These are phyloP conservation scores for Flexamia atlantica DNA, from an alignment of 2,888 invertebrate genomes.

Conservation along the genomic window DNA sequence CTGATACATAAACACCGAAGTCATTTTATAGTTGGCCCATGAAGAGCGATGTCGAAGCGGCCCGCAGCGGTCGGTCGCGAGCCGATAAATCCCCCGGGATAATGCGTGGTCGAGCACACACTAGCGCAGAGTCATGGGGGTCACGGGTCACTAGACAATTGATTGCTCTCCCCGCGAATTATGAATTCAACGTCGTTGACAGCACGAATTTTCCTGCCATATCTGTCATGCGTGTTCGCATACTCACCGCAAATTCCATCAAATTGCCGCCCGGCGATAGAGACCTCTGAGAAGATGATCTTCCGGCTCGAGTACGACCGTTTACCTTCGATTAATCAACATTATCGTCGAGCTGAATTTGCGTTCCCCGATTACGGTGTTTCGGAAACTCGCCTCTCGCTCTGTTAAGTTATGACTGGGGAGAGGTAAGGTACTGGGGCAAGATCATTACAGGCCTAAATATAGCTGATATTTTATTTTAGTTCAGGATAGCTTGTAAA, in stretches of 20 bases:
- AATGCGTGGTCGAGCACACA: conserved; percentile 41
- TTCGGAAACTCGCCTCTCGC: conserved; percentile 24
- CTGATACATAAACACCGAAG: too few species aligned
- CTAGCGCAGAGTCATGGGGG: conserved; percentile 33
- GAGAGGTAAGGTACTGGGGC: neutral
- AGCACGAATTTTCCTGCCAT: conserved; percentile 44
- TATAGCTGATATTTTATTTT: too few species aligned
- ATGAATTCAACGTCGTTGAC: conserved; percentile 47
- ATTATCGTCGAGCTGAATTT: conserved; percentile 13
- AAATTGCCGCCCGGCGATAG: conserved; percentile 24
- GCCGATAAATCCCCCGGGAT: conserved; percentile 48
- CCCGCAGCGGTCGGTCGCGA: neutral
- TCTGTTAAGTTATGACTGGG: neutral
- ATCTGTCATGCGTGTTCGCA: conserved; percentile 47
- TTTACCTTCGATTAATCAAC: conserved; percentile 29
- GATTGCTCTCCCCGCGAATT: conserved; percentile 44
- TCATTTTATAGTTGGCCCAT: too few species aligned
- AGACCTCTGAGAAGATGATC: conserved; percentile 25
- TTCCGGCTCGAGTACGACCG: conserved; percentile 15
- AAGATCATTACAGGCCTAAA: too few species aligned
- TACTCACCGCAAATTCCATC: conserved; percentile 37
- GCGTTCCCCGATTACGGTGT: conserved; percentile 12
- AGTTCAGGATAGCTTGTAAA: too few species aligned
- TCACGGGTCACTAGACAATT: conserved; percentile 20
- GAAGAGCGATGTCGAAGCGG: too few species aligned